Conservation (phyloP, 2,888 invertebrate species). For the Machimus rusticus region DNA sequence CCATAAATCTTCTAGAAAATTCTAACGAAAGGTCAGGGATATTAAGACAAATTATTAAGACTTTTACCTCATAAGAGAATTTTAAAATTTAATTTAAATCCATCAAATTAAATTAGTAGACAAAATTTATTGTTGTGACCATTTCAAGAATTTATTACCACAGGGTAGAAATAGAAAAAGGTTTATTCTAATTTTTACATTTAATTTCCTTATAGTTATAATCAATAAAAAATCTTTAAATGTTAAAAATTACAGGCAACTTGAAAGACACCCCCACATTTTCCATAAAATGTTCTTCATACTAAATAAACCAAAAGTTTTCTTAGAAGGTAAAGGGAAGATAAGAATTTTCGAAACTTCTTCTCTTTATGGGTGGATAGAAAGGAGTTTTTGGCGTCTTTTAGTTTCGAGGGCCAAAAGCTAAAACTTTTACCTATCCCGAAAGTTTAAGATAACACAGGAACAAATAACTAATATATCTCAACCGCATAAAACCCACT, state of each 20-base stretch:
- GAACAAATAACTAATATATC: neutral
- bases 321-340: neutral
- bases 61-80: neutral
- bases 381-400: neutral
- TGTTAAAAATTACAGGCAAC: neutral
- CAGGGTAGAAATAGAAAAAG: too few species aligned
- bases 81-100: neutral
- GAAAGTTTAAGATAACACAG: neutral
- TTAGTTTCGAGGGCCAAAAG: neutral
- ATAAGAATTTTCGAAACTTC: constrained; percentile 35
- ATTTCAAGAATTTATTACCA: too few species aligned
- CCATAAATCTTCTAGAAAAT: neutral
- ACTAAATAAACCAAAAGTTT: constrained; percentile 26
- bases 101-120: neutral
- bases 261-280: too few species aligned
- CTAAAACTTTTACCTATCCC: neutral
- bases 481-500: neutral
- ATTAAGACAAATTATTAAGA: neutral
- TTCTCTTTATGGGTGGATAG: neutral
- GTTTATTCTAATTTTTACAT: too few species aligned
- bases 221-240: neutral
- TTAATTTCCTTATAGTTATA: too few species aligned
- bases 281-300: neutral
- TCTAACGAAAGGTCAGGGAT: neutral
- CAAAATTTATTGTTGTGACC: too few species aligned